Evolutionary conservation across 2,113 vertebrate genomes (phyloP).

Genomic region (Phodopus roborovskii): DNA sequence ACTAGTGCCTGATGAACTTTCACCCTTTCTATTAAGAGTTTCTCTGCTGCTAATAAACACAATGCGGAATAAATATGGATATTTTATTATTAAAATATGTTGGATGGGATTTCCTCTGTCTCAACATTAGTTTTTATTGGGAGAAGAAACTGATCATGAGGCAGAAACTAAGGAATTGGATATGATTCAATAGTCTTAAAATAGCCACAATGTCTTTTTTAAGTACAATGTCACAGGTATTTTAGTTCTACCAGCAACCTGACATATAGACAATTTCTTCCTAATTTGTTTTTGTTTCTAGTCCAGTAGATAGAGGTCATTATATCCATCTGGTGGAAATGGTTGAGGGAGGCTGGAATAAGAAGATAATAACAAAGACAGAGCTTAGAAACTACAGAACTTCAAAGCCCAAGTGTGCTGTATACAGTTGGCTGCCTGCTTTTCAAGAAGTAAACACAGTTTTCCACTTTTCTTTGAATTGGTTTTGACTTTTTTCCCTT

Average conservation of each 20-base stretch:
- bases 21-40: conserved; percentile 77
- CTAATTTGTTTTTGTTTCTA: conserved; percentile 41
- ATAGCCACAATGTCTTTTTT: conserved; percentile 44
- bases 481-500: conserved; percentile 3
- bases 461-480: neutral
- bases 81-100: conserved; percentile 82
- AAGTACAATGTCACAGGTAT: neutral
- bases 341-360: neutral
- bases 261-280: neutral
- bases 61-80: conserved; percentile 70
- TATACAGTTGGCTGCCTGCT: neutral
- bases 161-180: conserved; percentile 20
- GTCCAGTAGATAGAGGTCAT: neutral
- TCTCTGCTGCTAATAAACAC: conserved; percentile 79
- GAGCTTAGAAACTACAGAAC: neutral
- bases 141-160: neutral
- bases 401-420: neutral
- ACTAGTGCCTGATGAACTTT: conserved; percentile 81
- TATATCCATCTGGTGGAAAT: conserved; percentile 7
- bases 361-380: neutral
- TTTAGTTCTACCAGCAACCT: neutral
- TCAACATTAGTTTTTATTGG: conserved; percentile 55
- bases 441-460: neutral
- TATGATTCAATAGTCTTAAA: neutral
- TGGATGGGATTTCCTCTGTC: conserved; percentile 35